Evolutionary conservation across 2,888 invertebrate genomes (phyloP).

Genomic region (Caenorhabditis doughertyi): DNA sequence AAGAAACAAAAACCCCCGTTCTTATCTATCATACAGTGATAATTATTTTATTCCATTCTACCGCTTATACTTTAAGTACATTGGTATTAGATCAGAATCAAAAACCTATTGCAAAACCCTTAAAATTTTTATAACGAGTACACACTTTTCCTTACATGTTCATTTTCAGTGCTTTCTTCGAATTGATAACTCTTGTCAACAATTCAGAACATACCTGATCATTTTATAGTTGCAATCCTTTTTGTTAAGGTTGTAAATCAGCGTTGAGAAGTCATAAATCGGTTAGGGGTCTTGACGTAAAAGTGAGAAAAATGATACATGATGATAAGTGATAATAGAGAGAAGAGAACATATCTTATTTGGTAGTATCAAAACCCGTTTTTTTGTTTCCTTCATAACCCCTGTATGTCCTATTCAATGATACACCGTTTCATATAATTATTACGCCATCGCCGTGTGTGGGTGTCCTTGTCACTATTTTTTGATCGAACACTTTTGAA

Average conservation of each 20-base stretch:
- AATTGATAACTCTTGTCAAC: neutral
- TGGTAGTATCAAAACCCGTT: constrained; percentile 57
- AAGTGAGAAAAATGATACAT: constrained; percentile 63
- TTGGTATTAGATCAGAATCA: constrained; percentile 47
- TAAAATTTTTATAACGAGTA: neutral
- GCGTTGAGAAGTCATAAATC: constrained; percentile 53
- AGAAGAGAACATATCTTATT: constrained; percentile 43
- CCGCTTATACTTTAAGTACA: constrained; percentile 57
- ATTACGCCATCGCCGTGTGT: constrained; percentile 25
- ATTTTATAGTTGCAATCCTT: constrained; percentile 8
- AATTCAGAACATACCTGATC: constrained; percentile 45
- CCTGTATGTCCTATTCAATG: neutral
- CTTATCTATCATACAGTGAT: constrained; percentile 46
- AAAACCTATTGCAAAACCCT: constrained; percentile 26
- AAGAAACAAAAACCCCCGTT: constrained; percentile 34
- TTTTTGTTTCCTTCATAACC: constrained; percentile 18
- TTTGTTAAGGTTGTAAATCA: constrained; percentile 57
- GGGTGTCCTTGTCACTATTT: constrained; percentile 32
- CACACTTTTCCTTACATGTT: neutral
- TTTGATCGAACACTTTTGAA: constrained; percentile 52
- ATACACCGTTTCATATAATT: constrained; percentile 38
- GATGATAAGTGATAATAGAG: constrained; percentile 38
- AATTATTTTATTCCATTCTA: constrained; percentile 52
- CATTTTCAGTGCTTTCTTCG: neutral
- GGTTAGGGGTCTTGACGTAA: constrained; percentile 50